Base-by-base conservation (phyloP, 2,113 vertebrate genomes). In the Dasypus novemcinctus region DNA sequence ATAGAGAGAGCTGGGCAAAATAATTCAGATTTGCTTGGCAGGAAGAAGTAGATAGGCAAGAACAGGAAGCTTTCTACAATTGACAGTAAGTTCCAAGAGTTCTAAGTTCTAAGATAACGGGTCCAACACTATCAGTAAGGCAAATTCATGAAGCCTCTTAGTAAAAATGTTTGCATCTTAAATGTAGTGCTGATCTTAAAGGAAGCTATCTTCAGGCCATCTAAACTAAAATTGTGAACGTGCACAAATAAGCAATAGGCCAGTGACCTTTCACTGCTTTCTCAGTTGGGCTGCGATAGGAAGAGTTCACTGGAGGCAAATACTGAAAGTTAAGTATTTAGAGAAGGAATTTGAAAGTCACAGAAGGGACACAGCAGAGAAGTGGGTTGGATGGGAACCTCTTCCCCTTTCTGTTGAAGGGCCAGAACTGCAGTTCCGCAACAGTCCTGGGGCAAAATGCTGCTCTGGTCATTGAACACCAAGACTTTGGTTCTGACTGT, bases 151-250 rank as follows among this genome's bases (percentile, higher is more conserved):
- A 83, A 85, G 74, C 7, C 29, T 81, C 23, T 96, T 85, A 49
- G 78, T 57, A 72, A 94, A 84, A 95, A 93, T 54, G 29, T 7
- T 15, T 68, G 20, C 43, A n/a, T 33, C 23, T 94, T 80, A 88
- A 92, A 89, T 23, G 25, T n/a, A 36, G 46, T 15, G 14, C 17
- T 75, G 38, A 54, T 52, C 23, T 83, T 54, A 33, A 46, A 72
- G 71, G 33, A 81, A 93, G 5, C 15, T 49, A 2, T 15, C 29
- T 90, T 79, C 33, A 52, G 36, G 7, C 41, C 21, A 72, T 21
- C n/a, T 10, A 72, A 20, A 38, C 49, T 57, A 11, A 18, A 61
- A 1, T 27, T 27, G 10, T 36, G 31, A 72, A 74, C n/a, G 36
- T 4, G 27, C 25, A 29, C 64, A 66, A 81, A 79, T 27, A 80